Evolutionary conservation across 2,113 vertebrate genomes (phyloP).

Genomic region (Lampris megalopsis): DNA sequence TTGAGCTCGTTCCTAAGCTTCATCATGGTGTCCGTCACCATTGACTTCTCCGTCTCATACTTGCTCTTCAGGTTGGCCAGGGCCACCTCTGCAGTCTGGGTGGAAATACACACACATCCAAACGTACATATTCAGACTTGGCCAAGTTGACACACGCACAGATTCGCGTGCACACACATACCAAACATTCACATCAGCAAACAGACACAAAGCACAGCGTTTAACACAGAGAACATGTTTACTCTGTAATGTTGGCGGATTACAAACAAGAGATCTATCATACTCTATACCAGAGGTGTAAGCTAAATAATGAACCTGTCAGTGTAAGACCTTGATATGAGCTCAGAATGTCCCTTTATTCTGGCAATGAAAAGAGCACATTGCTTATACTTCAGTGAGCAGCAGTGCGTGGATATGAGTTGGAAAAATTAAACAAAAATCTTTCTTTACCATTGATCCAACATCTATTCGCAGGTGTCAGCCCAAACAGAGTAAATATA

Average conservation of each 20-base stretch:
- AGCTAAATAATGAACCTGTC: no score
- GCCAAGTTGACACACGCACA: background rate
- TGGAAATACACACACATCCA: constrained; percentile 29
- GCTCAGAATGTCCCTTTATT: no score
- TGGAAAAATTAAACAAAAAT: background rate
- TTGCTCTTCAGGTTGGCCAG: constrained; percentile 97
- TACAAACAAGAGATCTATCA: no score
- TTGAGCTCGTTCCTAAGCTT: constrained; percentile 98
- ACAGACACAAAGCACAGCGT: no score
- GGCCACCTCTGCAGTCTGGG: constrained; percentile 94
- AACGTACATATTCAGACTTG: background rate
- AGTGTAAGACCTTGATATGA: no score
- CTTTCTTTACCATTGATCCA: background rate
- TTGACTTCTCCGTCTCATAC: constrained; percentile 94
- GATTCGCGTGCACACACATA: background rate
- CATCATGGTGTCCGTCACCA: constrained; percentile 97
- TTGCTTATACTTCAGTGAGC: background rate
- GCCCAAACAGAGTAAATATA: background rate
- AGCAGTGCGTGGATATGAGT: background rate
- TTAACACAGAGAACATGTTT: no score
- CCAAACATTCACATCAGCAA: background rate
- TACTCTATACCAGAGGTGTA: no score
- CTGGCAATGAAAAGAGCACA: no score
- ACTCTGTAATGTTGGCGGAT: no score
- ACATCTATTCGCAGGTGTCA: background rate